Evolutionary conservation across 2,888 invertebrate genomes (phyloP), one percentile per base, ranked within the genome.

Genomic region (Andrena dorsata): DNA sequence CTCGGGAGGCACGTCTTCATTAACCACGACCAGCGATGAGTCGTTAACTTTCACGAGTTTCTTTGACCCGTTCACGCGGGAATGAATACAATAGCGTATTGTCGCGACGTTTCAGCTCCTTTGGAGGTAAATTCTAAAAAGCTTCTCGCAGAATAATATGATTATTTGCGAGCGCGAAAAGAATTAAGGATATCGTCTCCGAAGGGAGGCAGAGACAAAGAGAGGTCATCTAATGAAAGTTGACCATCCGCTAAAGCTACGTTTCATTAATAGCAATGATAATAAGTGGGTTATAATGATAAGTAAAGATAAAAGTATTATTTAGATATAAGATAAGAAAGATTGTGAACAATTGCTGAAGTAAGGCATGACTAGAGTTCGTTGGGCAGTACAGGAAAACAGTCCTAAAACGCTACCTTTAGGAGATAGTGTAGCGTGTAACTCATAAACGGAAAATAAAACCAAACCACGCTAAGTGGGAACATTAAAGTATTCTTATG

Each of bases 1-100:
- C 70, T 78, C 41, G 56, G 63, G 65, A 30, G 70, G 65, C 63
- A 70, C 53, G 28, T 53, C 72, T 82, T 82, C 70, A 79, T 82
- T 76, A 76, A 66, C 58, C 20, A 51, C 61, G 20, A 63, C 16
- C 47, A 65, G 20, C 70, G 23, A 3, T 30, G 51, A 61, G 30
- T 63, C 71, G 61, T 63, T 63, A 63, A 32, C 71, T 63, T 30
- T 26, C 26, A 56, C 56, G 32, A 51, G 49, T 63, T 51, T 51
- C 51, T 71, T 71, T 63, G 23, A 63, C 49, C 51, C 51, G 3
- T 20, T 30, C 13, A 20, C 13, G 23, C 16, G 23, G 30, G 61
- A 51, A 13, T 23, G 63, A n/a, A 13, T 71, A 71, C 61, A 71
- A 71, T 71, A 23, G 32, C 63, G 32, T 51, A 63, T 63, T 63